Percentiles rank a stretch among this genome's conserved stretches.
phyloP scores from a whole-genome alignment of 2,888 invertebrate species.

The Protodeltote pygarga region DNA sequence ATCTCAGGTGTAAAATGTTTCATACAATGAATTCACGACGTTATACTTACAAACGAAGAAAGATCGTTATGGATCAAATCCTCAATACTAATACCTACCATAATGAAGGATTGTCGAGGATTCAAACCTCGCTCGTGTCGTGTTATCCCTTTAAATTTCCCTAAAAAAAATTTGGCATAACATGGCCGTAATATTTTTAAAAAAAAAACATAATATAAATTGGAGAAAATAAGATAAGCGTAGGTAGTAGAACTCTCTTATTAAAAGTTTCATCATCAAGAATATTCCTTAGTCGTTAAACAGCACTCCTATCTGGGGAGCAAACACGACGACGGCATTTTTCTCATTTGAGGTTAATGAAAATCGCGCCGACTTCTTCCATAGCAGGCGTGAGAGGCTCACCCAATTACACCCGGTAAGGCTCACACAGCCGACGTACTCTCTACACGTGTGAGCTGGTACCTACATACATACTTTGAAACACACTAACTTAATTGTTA shows the following conservation, averaged over 20 bases:
- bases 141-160: no score
- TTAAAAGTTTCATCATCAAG: constrained; percentile 36
- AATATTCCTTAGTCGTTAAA: constrained; percentile 35
- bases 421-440: constrained; percentile 47
- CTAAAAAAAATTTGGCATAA: no score
- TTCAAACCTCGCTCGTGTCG: not conserved
- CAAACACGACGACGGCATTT: constrained; percentile 68
- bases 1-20: constrained; percentile 31
- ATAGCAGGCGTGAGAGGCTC: constrained; percentile 66
- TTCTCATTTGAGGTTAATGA: constrained; percentile 82
- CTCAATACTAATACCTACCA: not conserved
- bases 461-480: constrained; percentile 25
- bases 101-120: no score
- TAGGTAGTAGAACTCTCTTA: not conserved
- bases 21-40: constrained; percentile 17
- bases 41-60: no score
- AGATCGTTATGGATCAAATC: no score
- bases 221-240: not conserved
- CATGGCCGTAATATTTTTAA: no score
- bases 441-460: constrained; percentile 24
- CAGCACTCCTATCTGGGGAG: constrained; percentile 45
- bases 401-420: constrained; percentile 68
- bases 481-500: constrained; percentile 26
- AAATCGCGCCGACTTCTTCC: constrained; percentile 67
- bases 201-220: no score